Evolutionary conservation across 2,113 vertebrate species (phyloP), one percentile per base, ranked within the genome.

Genomic region (Hylia prasina): DNA sequence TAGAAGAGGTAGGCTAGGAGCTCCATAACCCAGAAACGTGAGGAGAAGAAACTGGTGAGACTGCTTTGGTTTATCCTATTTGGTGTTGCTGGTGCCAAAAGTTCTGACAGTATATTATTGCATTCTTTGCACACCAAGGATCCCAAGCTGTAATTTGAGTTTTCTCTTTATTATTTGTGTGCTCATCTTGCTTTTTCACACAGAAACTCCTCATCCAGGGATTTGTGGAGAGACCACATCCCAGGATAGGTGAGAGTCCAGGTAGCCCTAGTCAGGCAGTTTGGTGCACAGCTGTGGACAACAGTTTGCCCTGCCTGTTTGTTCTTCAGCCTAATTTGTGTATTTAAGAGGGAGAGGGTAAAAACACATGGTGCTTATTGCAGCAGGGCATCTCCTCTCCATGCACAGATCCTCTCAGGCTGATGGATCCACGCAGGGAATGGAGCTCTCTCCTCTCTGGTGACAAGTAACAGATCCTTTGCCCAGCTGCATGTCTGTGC

Each of bases 331-430:
- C 16, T 50, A 4, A 64, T 65, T 30, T 65, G 27, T 54, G 19
- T 58, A 35, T 58, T 28, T 39, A 35, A 66, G 42, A 58, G 66
- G 47, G 71, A 68, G 39, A 35, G 39, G 35, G 24, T 58, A 24
- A 27, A 40, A 56, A 2, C 13, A 42, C 8, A 4, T 23, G 23
- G 39, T 82, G 22, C 37, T 27, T 37, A 13, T 15, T 81, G 39
- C 44, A 68, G 85, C 53, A 83, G 64, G 50, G 68, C 63, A 48
- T 60, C n/a, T 71, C 18, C 40, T 50, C 33, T 73, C 42, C 22
- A 0, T 51, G 60, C 23, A 13, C 27, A 50, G 47, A 24, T 20
- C 15, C 37, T 9, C 33, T 19, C 0, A 0, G 63, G 58, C 58
- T 58, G 73, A 14, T 51, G 40, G 37, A 37, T 37, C 50, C 31